These are phyloP conservation scores for Emmelina monodactyla DNA, from an alignment of 2,888 invertebrate species.

Conservation along the genomic window DNA sequence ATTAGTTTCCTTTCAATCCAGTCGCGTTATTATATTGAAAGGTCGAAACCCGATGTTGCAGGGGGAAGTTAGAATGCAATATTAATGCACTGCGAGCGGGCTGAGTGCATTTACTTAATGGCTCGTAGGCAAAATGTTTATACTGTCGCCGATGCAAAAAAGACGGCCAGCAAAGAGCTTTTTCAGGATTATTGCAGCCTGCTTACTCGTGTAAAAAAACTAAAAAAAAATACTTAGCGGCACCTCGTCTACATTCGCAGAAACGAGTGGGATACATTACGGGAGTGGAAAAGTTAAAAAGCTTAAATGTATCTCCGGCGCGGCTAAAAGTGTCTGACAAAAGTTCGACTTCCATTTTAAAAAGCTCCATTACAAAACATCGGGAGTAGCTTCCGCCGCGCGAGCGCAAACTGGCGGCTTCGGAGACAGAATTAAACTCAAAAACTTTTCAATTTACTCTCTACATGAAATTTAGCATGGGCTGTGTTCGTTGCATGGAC, in stretches of 20 bases:
- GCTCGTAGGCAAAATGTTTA: slow-evolving; percentile 59
- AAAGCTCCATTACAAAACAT: slow-evolving; percentile 68
- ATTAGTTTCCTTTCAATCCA: slow-evolving; percentile 6
- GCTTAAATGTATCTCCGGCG: slow-evolving; percentile 66
- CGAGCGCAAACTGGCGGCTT: slow-evolving; percentile 44
- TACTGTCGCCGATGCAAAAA: slow-evolving; percentile 43
- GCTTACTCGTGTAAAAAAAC: slow-evolving; percentile 44
- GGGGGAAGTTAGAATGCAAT: slow-evolving; percentile 64
- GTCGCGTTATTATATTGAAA: slow-evolving; percentile 15
- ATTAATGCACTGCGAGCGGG: slow-evolving; percentile 66
- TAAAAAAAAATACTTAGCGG: slow-evolving; percentile 44
- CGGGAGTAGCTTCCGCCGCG: slow-evolving; percentile 63
- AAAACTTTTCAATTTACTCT: slow-evolving; percentile 59
- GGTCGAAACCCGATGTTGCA: slow-evolving; percentile 24
- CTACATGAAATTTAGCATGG: slow-evolving; percentile 44
- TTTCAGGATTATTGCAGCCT: slow-evolving; percentile 44
- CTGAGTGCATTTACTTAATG: slow-evolving; percentile 62
- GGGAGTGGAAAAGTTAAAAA: slow-evolving; percentile 67
- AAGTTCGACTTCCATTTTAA: slow-evolving; percentile 67
- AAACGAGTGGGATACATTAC: slow-evolving; percentile 62
- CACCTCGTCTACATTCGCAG: slow-evolving; percentile 48
- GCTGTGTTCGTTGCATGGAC: slow-evolving; percentile 22
- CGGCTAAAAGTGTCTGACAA: slow-evolving; percentile 67
- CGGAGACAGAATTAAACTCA: slow-evolving; percentile 53
- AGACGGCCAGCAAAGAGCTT: slow-evolving; percentile 40